Conservation (phyloP, 2,797 vertebrate species). For the Mareca strepera region DNA sequence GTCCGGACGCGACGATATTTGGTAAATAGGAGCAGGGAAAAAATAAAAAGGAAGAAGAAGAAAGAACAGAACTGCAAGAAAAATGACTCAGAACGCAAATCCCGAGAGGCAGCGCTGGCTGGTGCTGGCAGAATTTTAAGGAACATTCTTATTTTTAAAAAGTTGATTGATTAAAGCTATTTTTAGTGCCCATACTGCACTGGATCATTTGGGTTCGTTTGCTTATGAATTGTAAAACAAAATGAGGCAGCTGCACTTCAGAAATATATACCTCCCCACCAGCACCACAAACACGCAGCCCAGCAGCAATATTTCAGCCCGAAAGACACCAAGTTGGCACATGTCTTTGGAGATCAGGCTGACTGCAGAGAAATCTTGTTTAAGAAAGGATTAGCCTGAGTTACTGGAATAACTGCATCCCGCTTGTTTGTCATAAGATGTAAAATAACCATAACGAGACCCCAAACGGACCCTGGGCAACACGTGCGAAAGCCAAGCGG, state of each 20-base stretch:
- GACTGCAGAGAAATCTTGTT: background rate
- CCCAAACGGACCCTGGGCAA: background rate
- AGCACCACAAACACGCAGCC: background rate
- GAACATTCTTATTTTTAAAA: slow-evolving; percentile 30
- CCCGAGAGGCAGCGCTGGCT: background rate
- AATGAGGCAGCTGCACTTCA: slow-evolving; percentile 8
- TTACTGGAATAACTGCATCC: background rate
- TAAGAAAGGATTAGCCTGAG: background rate
- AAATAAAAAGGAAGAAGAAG: background rate
- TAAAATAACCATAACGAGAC: background rate
- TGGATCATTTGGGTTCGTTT: background rate
- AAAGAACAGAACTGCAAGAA: background rate
- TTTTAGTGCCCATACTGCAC: background rate
- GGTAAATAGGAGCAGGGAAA: background rate
- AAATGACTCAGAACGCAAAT: slow-evolving; percentile 38
- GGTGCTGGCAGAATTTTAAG: slow-evolving; percentile 19
- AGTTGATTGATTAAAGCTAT: slow-evolving; percentile 57
- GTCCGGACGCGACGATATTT: background rate
- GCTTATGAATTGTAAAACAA: background rate
- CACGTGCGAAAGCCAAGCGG: background rate
- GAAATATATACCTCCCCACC: background rate
- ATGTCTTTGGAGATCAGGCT: background rate
- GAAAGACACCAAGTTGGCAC: background rate
- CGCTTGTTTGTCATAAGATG: background rate
- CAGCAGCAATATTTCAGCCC: background rate